Evolutionary conservation across 2,888 invertebrate genomes (phyloP), one percentile per base, ranked within the genome.

Genomic region (Esperia sulphurella): DNA sequence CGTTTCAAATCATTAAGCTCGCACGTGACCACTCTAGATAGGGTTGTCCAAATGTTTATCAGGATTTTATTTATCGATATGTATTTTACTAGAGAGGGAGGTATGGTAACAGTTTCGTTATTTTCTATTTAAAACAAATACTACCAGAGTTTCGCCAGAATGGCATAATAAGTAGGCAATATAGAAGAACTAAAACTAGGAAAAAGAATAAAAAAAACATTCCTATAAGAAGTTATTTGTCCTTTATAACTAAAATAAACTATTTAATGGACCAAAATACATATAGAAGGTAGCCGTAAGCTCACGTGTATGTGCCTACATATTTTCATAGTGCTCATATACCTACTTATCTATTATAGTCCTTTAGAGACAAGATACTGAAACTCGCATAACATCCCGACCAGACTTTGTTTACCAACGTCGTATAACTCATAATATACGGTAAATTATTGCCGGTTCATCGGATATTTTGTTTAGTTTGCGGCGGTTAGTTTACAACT

Each of bases 1-100:
- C 73, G 81, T 83, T 74, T 68, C 75, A 68, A 76, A 71, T 80
- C 84, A 85, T 85, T 85, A 80, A 77, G 75, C 80, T 65, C 71
- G 79, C 85, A 83, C 85, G 84, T 85, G 85, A 75, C 81, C 73
- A 66, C 21, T 58, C 60, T 65, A 56, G 59, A 9, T 76, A 75
- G 83, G 83, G 79, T 75, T 80, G 79, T 74, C 71, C 63, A 67
- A 72, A 77, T 78, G 75, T 76, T 76, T 73, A 69, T 68, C 71
- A 65, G 70, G 65, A 68, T 74, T 70, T 70, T 74, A 73, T 81
- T 75, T 78, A 75, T 79, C 64, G 9, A 31, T 33, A 5, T 29
- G n/a, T 38, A 10, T 33, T 43, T 43, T 33, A 9, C 8, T 14
- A 43, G 43, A 33, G 43, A n/a, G 2, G 9, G 39, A 39, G 14